These are phyloP conservation scores for Spatula clypeata DNA, from an alignment of 2,797 vertebrate genomes.

Conservation along the genomic window DNA sequence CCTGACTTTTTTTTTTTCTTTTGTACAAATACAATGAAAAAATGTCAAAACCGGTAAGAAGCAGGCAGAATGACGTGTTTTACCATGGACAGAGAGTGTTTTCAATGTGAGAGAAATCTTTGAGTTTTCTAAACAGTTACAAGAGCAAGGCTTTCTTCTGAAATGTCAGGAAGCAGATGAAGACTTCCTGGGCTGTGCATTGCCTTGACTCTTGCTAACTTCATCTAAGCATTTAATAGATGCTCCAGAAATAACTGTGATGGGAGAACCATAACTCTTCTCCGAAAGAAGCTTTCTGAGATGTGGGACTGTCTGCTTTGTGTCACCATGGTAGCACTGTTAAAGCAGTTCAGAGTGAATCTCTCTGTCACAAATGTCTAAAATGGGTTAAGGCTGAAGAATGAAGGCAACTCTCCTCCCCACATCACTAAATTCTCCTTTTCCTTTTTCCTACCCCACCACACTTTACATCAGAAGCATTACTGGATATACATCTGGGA, in stretches of 20 bases:
- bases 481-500: constrained; percentile 18
- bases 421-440: background rate
- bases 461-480: background rate
- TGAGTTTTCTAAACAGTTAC: background rate
- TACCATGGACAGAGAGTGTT: background rate
- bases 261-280: background rate
- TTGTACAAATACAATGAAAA: background rate
- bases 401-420: background rate
- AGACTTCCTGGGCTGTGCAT: background rate
- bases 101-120: background rate
- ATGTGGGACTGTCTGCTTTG: background rate
- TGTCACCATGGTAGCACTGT: background rate
- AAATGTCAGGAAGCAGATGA: background rate
- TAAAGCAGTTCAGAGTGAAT: background rate
- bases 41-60: background rate
- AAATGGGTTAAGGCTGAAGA: background rate
- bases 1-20: background rate
- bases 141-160: background rate
- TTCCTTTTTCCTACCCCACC: background rate
- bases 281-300: background rate
- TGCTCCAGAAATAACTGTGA: background rate
- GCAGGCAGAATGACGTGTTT: background rate
- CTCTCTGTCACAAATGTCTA: background rate
- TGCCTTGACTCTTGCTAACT: background rate
- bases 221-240: background rate